Evolutionary conservation across 2,888 invertebrate genomes (phyloP), one percentile per base, ranked within the genome.

Genomic region (Anodontia alba): DNA sequence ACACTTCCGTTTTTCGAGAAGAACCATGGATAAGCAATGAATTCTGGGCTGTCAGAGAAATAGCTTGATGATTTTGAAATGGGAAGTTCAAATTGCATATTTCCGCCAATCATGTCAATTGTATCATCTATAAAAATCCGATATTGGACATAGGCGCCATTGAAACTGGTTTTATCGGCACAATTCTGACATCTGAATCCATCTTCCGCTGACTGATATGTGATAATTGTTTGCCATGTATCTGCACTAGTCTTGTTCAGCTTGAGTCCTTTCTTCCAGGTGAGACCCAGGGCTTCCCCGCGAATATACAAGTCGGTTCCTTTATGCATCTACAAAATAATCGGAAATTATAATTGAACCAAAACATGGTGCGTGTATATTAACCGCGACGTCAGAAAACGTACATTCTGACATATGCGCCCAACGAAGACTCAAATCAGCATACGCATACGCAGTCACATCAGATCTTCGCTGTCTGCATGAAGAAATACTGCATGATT

Each of bases 81-180:
- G 33, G 70, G 81, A 43, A 70, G 51, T 2, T 71, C n/a, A 2
- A 81, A 26, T 26, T 49, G 70, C 62, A 77, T 73, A 31, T 76
- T 81, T 23, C 73, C 81, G 51, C 81, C 81, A n/a, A 74, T 12
- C 81, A 81, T 81, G 36, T 81, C 74, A 12, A 51, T 57, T 0
- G 17, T 31, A 33, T 81, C 77, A 46, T 69, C 81, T 17, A 70
- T 26, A 15, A 73, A 42, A 8, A 81, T 70, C 38, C 77, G 17
- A 29, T 74, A 81, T 33, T 81, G 38, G 8, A 81, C 46, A 26
- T 73, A 49, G 0, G 38, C 51, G 20, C n/a, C 66, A n/a, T 29
- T 36, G 0, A 70, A 42, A n/a, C 3, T 20, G 10, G 20, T 38
- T 0, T 51, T 10, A 15, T 68, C 73, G n/a, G 38, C 7, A 66